phyloP scores from a whole-genome alignment of 2,888 invertebrate genomes.

The Seladonia tumulorum region DNA sequence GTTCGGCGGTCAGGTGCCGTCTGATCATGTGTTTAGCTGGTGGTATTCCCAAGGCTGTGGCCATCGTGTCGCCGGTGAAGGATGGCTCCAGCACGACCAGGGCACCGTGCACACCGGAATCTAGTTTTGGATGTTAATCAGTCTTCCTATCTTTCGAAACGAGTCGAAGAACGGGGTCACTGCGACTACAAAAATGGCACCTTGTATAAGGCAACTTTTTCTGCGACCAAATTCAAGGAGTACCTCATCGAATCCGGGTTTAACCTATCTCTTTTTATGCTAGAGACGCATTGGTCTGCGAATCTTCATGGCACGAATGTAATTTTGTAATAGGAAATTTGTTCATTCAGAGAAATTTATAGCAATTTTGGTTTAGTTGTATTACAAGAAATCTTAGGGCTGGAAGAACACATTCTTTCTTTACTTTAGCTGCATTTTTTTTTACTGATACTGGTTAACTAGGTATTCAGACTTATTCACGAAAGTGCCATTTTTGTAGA shows the following conservation, averaged over 20 bases:
- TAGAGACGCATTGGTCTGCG: background rate
- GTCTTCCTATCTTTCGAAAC: background rate
- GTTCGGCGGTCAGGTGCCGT: constrained; percentile 95
- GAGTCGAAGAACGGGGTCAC: background rate
- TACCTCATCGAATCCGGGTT: background rate
- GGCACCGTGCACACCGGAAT: constrained; percentile 98
- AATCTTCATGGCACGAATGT: background rate
- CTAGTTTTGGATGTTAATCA: constrained; percentile 82
- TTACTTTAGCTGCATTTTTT: too few species aligned
- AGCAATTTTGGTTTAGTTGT: too few species aligned
- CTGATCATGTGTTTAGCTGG: constrained; percentile 97
- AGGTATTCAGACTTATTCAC: too few species aligned
- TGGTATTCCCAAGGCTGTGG: constrained; percentile 95
- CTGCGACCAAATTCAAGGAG: background rate
- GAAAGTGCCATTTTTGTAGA: too few species aligned
- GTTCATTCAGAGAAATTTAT: too few species aligned
- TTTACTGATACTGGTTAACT: too few species aligned
- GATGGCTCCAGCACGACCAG: constrained; percentile 96
- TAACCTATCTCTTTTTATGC: background rate
- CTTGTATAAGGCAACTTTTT: background rate
- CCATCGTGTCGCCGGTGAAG: constrained; percentile 97
- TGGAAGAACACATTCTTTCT: too few species aligned
- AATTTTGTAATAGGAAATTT: too few species aligned
- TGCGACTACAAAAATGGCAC: background rate
- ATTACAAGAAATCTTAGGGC: too few species aligned